phyloP scores from a whole-genome alignment of 2,113 vertebrate species.

The Chrysemys picta region DNA sequence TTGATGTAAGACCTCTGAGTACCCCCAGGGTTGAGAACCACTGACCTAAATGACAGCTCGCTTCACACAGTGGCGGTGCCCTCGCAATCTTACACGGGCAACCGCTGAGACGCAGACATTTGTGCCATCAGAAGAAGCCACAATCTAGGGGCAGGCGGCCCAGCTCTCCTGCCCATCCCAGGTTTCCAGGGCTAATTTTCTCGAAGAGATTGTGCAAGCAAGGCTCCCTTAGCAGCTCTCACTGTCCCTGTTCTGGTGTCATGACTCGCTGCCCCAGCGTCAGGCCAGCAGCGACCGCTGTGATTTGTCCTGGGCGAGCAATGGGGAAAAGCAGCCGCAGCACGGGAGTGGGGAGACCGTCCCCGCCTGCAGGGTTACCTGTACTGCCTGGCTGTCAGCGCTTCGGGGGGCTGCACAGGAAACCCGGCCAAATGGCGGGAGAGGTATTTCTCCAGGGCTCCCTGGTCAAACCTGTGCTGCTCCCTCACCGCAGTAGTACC shows the following conservation, averaged over 20 bases:
- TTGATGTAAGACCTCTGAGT: no score
- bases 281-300: no score
- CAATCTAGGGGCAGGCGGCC: not conserved
- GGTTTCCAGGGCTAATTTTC: not conserved
- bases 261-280: not conserved
- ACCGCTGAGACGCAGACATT: not conserved
- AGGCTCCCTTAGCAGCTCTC: not conserved
- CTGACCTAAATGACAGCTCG: not conserved
- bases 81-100: not conserved
- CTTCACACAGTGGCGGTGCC: not conserved
- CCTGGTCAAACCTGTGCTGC: slow-evolving; percentile 82
- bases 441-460: slow-evolving; percentile 82
- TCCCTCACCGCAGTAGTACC: slow-evolving; percentile 76
- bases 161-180: not conserved
- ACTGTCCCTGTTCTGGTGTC: no score
- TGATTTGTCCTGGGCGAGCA: not conserved
- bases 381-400: slow-evolving; percentile 84
- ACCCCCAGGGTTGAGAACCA: no score
- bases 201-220: not conserved
- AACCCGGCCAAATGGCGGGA: slow-evolving; percentile 72
- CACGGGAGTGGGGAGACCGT: not conserved
- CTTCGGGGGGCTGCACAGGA: slow-evolving; percentile 24
- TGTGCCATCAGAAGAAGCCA: not conserved
- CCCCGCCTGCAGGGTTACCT: slow-evolving; percentile 73
- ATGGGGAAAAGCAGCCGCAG: not conserved